These are phyloP conservation scores for Lucifuga dentata DNA, from an alignment of 2,113 vertebrate genomes.

Conservation along the genomic window DNA sequence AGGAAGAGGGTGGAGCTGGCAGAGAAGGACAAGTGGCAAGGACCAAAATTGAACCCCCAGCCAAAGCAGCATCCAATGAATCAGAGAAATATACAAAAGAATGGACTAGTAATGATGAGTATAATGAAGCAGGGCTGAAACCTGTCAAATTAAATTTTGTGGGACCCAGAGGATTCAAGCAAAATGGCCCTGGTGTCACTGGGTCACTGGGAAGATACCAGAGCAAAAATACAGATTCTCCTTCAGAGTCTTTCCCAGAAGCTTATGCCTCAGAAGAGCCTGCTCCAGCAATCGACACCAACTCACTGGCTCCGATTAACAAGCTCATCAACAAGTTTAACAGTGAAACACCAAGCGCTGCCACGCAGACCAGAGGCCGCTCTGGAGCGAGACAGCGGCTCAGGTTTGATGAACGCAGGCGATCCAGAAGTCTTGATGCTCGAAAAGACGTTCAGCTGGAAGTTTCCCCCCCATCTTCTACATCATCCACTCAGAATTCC, in stretches of 20 bases:
- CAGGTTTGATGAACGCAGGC: constrained; percentile 79
- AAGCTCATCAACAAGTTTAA: constrained; percentile 93
- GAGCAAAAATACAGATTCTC: not conserved
- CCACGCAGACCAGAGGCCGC: constrained; percentile 79
- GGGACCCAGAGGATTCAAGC: constrained; percentile 33
- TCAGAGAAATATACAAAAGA: constrained; percentile 33
- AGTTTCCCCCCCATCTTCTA: constrained; percentile 12
- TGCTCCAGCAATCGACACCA: constrained; percentile 83
- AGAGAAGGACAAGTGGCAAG: constrained; percentile 46
- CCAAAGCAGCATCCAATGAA: constrained; percentile 28
- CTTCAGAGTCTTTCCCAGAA: constrained; percentile 37
- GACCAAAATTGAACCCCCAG: constrained; percentile 31
- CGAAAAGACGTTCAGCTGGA: constrained; percentile 53
- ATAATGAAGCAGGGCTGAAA: constrained; percentile 78
- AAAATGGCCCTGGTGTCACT: constrained; percentile 36
- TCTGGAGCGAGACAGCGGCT: constrained; percentile 70
- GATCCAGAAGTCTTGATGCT: constrained; percentile 88
- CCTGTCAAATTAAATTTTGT: constrained; percentile 55
- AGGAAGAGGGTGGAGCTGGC: constrained; percentile 15
- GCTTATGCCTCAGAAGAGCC: constrained; percentile 37
- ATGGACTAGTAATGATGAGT: constrained; percentile 32
- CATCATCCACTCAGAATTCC: constrained; percentile 70
- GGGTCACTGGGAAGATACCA: constrained; percentile 24
- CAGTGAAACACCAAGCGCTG: constrained; percentile 50
- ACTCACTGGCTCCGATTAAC: constrained; percentile 90